A percentile compares a stretch with the other conserved stretches of the same genome.
Evolutionary conservation across 2,797 vertebrate genomes (phyloP).

Genomic region (Ptychadena robeensis): DNA sequence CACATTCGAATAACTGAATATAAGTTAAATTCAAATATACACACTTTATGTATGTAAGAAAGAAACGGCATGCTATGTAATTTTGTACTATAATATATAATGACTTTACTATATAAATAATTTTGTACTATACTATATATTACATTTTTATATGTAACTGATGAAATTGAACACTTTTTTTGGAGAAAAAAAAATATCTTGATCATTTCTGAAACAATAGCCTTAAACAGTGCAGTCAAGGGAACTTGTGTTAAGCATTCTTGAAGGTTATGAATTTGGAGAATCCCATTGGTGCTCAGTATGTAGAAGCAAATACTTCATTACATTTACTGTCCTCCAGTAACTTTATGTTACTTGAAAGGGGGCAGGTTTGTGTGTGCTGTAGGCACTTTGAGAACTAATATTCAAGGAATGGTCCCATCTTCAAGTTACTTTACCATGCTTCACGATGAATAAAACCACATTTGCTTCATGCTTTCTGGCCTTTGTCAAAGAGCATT

Average conservation of each 20-base stretch:
- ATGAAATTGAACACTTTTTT: no score
- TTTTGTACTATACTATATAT: no score
- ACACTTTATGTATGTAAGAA: no score
- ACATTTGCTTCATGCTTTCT: constrained; percentile 4
- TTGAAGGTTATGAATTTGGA: background rate
- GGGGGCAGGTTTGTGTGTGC: background rate
- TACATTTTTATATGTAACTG: no score
- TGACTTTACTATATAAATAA: no score
- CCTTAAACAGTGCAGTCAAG: no score
- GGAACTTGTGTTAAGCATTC: no score
- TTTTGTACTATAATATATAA: no score
- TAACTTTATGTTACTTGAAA: background rate
- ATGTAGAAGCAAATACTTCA: background rate
- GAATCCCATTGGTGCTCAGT: background rate
- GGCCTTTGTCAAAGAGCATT: constrained; percentile 12
- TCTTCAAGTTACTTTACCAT: background rate
- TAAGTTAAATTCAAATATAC: no score
- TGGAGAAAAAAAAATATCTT: no score
- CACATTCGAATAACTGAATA: no score
- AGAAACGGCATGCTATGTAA: no score
- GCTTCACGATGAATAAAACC: constrained; percentile 9
- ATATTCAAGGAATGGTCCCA: constrained; percentile 2
- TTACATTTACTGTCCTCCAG: background rate
- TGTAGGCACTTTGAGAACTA: background rate
- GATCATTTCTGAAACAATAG: background rate